phyloP scores from a whole-genome alignment of 2,797 vertebrate species.

The Pelochelys cantorii region DNA sequence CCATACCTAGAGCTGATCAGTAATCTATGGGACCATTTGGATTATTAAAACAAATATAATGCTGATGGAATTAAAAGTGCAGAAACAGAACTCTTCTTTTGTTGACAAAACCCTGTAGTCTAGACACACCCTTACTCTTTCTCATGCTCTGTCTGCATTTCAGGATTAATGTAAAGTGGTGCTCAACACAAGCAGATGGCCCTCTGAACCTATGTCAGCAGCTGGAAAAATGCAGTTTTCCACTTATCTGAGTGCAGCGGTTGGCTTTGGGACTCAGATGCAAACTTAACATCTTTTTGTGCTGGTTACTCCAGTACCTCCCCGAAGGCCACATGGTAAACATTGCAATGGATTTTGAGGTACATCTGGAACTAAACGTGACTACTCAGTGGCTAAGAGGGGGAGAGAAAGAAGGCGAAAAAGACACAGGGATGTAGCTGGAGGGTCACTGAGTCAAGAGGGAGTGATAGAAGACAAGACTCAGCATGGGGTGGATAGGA shows the following conservation, averaged over 20 bases:
- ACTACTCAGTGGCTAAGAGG: neutral
- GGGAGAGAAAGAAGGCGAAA: neutral
- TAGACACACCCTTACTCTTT: neutral
- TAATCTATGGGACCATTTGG: constrained; percentile 29
- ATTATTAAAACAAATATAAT: constrained; percentile 67
- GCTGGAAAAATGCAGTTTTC: neutral
- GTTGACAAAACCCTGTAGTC: no score
- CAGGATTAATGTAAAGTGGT: neutral
- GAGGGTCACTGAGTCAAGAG: neutral
- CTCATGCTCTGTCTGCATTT: neutral
- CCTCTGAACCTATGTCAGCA: neutral
- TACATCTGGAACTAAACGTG: neutral
- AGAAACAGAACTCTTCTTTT: constrained; percentile 32
- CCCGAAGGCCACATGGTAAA: neutral
- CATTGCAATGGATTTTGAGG: neutral
- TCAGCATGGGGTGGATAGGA: neutral
- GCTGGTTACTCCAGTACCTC: neutral
- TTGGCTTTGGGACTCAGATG: neutral
- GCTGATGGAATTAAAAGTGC: neutral
- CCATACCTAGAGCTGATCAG: constrained; percentile 45
- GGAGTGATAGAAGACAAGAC: neutral
- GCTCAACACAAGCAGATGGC: neutral
- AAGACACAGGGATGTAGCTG: neutral
- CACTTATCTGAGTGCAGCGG: neutral
- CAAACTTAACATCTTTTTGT: neutral